Evolutionary conservation across 2,113 vertebrate species (phyloP).

Genomic region (Gymnogyps californianus): DNA sequence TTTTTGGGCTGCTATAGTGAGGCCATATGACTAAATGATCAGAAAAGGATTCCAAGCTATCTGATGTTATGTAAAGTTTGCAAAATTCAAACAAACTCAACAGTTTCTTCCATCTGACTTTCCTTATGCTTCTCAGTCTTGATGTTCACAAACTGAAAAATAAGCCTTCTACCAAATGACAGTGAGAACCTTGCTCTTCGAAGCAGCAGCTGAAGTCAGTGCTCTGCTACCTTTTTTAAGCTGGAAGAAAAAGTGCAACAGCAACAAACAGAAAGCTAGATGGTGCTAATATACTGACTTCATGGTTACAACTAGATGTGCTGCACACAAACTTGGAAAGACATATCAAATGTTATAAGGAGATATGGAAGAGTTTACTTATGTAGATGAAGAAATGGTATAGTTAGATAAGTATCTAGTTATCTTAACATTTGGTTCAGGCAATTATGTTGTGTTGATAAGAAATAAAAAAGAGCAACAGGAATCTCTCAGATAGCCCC

Average conservation of each 20-base stretch:
- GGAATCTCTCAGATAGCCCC: accelerated
- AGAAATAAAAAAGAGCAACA: neutral
- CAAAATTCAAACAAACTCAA: neutral
- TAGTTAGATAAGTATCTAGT: neutral
- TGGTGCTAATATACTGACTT: slow-evolving; percentile 34
- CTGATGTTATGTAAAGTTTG: neutral
- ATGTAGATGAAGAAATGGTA: neutral
- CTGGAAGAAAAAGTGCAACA: neutral
- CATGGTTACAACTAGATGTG: neutral
- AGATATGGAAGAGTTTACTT: neutral
- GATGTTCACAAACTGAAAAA: neutral
- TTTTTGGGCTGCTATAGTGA: neutral
- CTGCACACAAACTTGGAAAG: neutral
- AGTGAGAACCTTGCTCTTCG: neutral
- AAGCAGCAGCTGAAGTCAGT: neutral
- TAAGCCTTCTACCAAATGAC: neutral
- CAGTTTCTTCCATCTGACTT: neutral
- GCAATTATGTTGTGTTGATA: neutral
- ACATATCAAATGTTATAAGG: neutral
- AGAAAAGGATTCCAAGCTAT: neutral
- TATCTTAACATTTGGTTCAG: neutral
- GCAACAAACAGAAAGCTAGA: slow-evolving; percentile 34
- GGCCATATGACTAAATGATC: neutral
- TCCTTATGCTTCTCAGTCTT: neutral
- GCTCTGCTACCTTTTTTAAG: neutral